Evolutionary conservation across 1,140 invertebrate species (phyloP).

Genomic region (Plectrocnemia conspersa): DNA sequence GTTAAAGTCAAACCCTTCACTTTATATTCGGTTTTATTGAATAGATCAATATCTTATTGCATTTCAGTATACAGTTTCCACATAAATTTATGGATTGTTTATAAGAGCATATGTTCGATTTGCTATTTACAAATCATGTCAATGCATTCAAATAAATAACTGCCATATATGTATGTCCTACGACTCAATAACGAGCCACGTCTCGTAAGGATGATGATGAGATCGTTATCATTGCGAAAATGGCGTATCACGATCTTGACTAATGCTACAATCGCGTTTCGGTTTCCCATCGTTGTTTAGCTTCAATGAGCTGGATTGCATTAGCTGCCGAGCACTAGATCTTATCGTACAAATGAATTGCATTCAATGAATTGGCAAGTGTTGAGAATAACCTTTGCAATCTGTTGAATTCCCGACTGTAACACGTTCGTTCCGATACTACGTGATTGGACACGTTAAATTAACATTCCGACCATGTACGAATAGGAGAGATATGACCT

Average conservation of each 20-base stretch:
- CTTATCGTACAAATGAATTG: slow-evolving; percentile 12
- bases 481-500: neutral
- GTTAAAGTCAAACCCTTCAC: too few species aligned
- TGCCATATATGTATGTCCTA: too few species aligned
- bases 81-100: too few species aligned
- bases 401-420: slow-evolving; percentile 1
- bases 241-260: slow-evolving; percentile 2
- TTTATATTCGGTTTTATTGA: too few species aligned
- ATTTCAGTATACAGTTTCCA: too few species aligned
- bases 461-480: slow-evolving; percentile 6
- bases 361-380: slow-evolving; percentile 16
- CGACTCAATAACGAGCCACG: too few species aligned
- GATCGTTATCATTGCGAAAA: too few species aligned
- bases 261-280: slow-evolving; percentile 2
- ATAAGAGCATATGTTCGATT: too few species aligned
- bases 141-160: too few species aligned
- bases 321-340: neutral
- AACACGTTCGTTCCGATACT: neutral
- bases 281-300: slow-evolving; percentile 14
- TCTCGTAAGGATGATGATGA: too few species aligned
- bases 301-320: slow-evolving; percentile 15
- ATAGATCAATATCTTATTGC: too few species aligned
- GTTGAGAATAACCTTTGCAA: slow-evolving; percentile 14
- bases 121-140: too few species aligned
- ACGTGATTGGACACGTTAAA: slow-evolving; percentile 6